phyloP scores from a whole-genome alignment of 2,888 invertebrate species.

The Athalia rosae region DNA sequence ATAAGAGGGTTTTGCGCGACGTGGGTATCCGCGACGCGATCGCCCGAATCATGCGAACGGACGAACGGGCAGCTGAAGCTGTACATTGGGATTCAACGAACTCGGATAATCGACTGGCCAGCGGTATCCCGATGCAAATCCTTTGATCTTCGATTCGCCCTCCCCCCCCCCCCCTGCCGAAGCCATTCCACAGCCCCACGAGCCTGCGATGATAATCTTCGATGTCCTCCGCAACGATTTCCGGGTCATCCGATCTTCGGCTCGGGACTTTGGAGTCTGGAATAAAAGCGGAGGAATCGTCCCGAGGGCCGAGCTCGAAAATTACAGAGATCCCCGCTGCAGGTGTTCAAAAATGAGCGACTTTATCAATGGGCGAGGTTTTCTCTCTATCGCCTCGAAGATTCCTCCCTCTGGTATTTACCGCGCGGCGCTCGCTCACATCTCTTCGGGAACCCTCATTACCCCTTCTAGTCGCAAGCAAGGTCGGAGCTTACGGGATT shows the following conservation, averaged over 20 bases:
- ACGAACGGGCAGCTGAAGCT: constrained; percentile 12
- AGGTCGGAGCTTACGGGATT: neutral
- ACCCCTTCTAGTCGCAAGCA: neutral
- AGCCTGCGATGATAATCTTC: neutral
- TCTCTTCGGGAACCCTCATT: neutral
- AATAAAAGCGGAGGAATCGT: neutral
- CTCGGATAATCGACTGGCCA: constrained; percentile 33
- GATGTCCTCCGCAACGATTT: too few relatives aligned
- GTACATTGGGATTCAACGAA: constrained; percentile 2
- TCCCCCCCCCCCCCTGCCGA: neutral
- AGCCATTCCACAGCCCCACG: neutral
- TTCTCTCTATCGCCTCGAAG: too few relatives aligned
- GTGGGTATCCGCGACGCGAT: neutral
- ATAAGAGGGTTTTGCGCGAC: too few relatives aligned
- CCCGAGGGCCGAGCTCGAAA: neutral
- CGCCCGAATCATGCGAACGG: constrained; percentile 3
- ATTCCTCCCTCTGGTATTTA: too few relatives aligned
- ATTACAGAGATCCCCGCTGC: neutral
- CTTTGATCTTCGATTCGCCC: constrained; percentile 1
- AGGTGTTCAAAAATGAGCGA: neutral
- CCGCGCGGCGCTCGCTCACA: neutral
- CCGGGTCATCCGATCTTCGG: too few relatives aligned
- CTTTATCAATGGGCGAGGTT: neutral
- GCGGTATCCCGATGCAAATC: neutral
- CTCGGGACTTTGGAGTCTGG: neutral